Base-by-base conservation (phyloP, 1,140 invertebrate genomes). In the Eufriesea mexicana region DNA sequence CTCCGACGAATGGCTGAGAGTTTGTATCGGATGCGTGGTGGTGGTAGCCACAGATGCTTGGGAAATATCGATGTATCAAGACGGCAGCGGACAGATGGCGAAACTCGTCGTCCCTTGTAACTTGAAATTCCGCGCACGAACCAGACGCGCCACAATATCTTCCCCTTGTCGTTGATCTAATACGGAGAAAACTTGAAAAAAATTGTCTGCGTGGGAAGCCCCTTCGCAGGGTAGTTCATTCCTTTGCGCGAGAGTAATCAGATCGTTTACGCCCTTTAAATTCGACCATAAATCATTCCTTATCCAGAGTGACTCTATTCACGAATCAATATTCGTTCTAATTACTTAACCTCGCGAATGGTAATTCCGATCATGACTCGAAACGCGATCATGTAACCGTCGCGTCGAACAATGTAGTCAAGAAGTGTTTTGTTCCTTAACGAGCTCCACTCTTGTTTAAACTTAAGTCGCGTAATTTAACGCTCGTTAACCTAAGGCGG, bases 31-130 rank as follows among this genome's bases (percentile, higher is more conserved):
- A 18, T 25, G 25, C 35, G 35, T 35, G 42, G 20, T 23, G 16
- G 16, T 35, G n/a, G 75, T 18, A 64, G 79, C 35, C 57, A 25
- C 66, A 49, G 47, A 81, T 75, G 79, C 51, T 45, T 12, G 35
- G n/a, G 59, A 49, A 64, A 42, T 74, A 54, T 80, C 78, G 70
- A 70, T 74, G 61, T 51, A 10, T 45, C 68, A n/a, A 20, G 49
- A 54, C 10, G 8, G 51, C 25, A 14, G 16, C 42, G 42, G 16
- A 0, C 18, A 47, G 12, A 28, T 10, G n/a, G 42, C 0, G 62
- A 12, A 55, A 70, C 42, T 79, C 25, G 25, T 68, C 62, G 16
- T 12, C n/a, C n/a, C 8, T 18, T 16, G 9, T 1, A 49, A 5
- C 59, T 75, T 68, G 2, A 10, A 70, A 78, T 68, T 68, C 76